Percentiles rank a stretch among this genome's conserved stretches.
Conservation (phyloP, 2,888 invertebrate genomes). For the Ditylenchus weischeri region DNA sequence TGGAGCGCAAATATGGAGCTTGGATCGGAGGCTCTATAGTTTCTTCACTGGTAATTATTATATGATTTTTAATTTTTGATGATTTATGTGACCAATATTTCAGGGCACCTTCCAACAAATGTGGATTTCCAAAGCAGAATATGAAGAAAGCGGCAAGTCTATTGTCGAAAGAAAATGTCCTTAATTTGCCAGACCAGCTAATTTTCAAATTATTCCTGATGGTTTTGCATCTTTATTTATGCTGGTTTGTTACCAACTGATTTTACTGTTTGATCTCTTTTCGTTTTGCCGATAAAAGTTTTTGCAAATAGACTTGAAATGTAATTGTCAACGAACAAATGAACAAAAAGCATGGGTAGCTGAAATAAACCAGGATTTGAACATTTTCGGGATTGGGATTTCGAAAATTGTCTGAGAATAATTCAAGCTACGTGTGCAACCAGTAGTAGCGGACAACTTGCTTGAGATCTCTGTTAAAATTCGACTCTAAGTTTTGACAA, state of each 20-base stretch:
- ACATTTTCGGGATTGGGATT: no score
- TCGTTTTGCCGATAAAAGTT: conserved; percentile 2
- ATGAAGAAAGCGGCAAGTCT: conserved; percentile 92
- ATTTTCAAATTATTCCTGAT: background rate
- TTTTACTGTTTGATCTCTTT: conserved; percentile 12
- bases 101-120: conserved; percentile 96
- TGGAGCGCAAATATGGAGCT: conserved; percentile 86
- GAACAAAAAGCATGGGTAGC: no score
- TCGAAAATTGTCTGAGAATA: no score
- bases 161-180: conserved; percentile 89
- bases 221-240: conserved; percentile 9
- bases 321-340: no score
- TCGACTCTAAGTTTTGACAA: no score
- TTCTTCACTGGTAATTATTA: conserved; percentile 73
- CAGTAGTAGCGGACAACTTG: no score
- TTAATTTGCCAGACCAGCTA: conserved; percentile 46
- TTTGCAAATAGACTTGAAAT: no score
- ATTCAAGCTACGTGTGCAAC: no score
- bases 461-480: no score
- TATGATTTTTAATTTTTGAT: conserved; percentile 13
- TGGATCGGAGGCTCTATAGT: conserved; percentile 99
- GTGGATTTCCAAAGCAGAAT: conserved; percentile 99
- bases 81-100: conserved; percentile 6
- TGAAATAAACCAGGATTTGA: no score
- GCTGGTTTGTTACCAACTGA: conserved; percentile 1